Percentiles rank a stretch among this genome's conserved stretches.
phyloP scores from a whole-genome alignment of 2,888 invertebrate species.

The Tetranychus truncatus region DNA sequence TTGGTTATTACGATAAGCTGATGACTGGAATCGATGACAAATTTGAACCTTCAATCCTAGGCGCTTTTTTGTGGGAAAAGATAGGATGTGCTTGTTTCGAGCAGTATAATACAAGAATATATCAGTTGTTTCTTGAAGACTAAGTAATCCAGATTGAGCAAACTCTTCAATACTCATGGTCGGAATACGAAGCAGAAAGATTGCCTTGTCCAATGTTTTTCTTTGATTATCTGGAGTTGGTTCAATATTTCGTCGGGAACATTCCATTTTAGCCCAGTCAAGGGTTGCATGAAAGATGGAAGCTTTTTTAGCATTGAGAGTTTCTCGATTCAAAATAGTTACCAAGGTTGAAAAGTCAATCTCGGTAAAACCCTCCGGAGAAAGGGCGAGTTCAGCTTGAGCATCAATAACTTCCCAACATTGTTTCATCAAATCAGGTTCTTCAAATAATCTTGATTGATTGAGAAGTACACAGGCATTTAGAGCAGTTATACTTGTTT shows the following conservation, averaged over 20 bases:
- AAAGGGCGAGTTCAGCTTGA: slow-evolving; percentile 85
- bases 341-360: slow-evolving; percentile 82
- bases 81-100: slow-evolving; percentile 50
- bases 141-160: slow-evolving; percentile 76
- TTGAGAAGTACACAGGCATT: slow-evolving; percentile 87
- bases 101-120: slow-evolving; percentile 89
- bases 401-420: slow-evolving; percentile 97
- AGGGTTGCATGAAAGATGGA: slow-evolving; percentile 57
- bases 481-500: slow-evolving; percentile 83
- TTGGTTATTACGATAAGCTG: slow-evolving; percentile 86
- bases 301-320: slow-evolving; percentile 85
- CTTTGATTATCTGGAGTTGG: slow-evolving; percentile 51
- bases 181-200: slow-evolving; percentile 74
- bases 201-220: slow-evolving; percentile 41
- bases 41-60: slow-evolving; percentile 78
- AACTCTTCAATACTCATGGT: slow-evolving; percentile 84
- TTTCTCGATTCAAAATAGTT: slow-evolving; percentile 74
- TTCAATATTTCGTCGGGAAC: slow-evolving; percentile 60
- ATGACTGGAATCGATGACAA: slow-evolving; percentile 86
- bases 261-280: slow-evolving; percentile 82
- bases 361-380: slow-evolving; percentile 85
- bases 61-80: slow-evolving; percentile 62
- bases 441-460: slow-evolving; percentile 85
- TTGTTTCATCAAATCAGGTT: slow-evolving; percentile 84
- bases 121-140: slow-evolving; percentile 79